Base-by-base conservation (phyloP, 2,888 invertebrate genomes). In the Harpagoxenus sublaevis region DNA sequence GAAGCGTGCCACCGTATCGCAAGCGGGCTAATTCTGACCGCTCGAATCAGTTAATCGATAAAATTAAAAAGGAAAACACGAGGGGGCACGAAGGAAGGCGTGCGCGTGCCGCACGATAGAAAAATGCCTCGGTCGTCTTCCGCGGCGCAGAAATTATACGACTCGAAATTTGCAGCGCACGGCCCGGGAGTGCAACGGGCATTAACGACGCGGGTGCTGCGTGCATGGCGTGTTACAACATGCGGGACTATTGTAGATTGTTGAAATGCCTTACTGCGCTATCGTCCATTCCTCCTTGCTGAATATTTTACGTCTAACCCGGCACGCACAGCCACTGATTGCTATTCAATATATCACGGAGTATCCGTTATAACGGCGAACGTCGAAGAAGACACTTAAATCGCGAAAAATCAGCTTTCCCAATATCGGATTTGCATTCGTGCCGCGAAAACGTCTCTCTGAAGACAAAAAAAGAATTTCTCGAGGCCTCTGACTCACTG, bases 271-370 rank as follows among this genome's bases (percentile, higher is more conserved):
- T 85, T 74, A 84, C 66, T 9, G 23, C 42, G 85, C 88, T 91
- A 91, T 91, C 89, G 88, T 87, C 84, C 87, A 74, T 91, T 90
- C 86, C 88, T 86, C 88, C 84, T 83, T 83, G 83, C 63, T 90
- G 87, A 89, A 90, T 91, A 90, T 89, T 91, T 90, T 86, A 91
- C 83, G 70, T 70, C 63, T 77, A 62, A 45, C 28, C 70, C 55
- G 63, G 77, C 83, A 57, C 66, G 45, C 65, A 55, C 65, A 55
- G 55, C 57, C n/a, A 18, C 66, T 78, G 31, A 78, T 66, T 42
- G 18, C 70, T 70, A 39, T 70, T 79, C 48, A 60, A 70, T 60
- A 70, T 60, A 45, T 31, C n/a, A n/a, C 9, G 3, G 2, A 42
- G 4, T 68, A 35, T 57, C 45, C 4, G n/a, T 68, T 60, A 31